A percentile compares a stretch with the other conserved stretches of the same genome.
Conservation (phyloP, 2,113 vertebrate species). For the Pagrus major region DNA sequence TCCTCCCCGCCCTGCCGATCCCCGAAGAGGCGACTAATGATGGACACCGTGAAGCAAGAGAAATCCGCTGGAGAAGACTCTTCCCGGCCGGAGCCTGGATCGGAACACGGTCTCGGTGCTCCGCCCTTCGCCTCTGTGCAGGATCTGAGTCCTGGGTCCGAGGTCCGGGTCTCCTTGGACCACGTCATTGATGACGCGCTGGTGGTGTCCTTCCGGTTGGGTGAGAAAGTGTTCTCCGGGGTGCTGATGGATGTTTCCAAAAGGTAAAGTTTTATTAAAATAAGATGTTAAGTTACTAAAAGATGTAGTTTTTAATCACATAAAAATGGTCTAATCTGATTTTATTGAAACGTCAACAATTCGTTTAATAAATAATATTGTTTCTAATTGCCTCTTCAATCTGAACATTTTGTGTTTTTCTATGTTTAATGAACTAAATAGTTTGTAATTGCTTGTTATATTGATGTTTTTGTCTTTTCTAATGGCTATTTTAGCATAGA, state of each 20-base stretch:
- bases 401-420: no score
- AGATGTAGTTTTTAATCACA: no score
- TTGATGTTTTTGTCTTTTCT: no score
- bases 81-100: background rate
- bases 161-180: conserved; percentile 95
- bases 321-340: background rate
- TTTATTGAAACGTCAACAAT: no score
- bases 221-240: conserved; percentile 95
- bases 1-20: conserved; percentile 53
- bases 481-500: no score
- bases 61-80: background rate
- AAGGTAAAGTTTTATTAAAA: conserved; percentile 83
- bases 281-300: no score
- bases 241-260: conserved; percentile 98
- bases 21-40: conserved; percentile 29
- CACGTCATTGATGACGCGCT: conserved; percentile 98
- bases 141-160: conserved; percentile 89
- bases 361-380: no score
- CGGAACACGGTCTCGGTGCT: background rate
- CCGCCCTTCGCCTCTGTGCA: conserved; percentile 48
- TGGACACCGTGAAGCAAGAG: conserved; percentile 31
- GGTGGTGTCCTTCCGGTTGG: conserved; percentile 95
- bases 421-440: no score
- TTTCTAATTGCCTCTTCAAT: no score
- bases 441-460: no score